Conservation (phyloP, 1,140 invertebrate species). For the Stegodyphus dumicola region DNA sequence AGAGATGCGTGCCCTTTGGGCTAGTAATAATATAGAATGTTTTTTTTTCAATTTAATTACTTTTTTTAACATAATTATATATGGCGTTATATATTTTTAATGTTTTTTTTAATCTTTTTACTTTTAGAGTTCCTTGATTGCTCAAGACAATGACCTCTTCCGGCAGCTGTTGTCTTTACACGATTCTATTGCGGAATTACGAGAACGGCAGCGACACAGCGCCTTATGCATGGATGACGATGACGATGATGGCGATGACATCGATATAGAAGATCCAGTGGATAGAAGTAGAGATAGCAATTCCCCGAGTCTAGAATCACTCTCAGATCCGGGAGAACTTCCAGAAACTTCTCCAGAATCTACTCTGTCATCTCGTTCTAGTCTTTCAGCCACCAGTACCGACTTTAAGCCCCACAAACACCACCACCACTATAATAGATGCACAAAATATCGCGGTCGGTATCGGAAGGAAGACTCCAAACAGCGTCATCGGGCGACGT, state of each 20-base stretch:
- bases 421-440: constrained; percentile 3
- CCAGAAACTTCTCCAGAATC: constrained; percentile 52
- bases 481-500: neutral
- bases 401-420: constrained; percentile 11
- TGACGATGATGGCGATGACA: constrained; percentile 24
- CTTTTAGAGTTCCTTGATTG: constrained; percentile 65
- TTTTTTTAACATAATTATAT: too few relatives aligned
- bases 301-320: constrained; percentile 56
- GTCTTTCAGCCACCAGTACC: constrained; percentile 32
- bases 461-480: constrained; percentile 7
- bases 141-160: constrained; percentile 66
- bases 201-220: constrained; percentile 52
- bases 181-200: constrained; percentile 65
- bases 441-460: constrained; percentile 8
- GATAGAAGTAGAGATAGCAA: constrained; percentile 5
- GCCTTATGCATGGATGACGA: constrained; percentile 12
- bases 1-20: too few relatives aligned
- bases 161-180: constrained; percentile 65
- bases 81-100: too few relatives aligned
- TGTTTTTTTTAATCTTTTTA: constrained; percentile 4
- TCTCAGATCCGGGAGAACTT: constrained; percentile 44
- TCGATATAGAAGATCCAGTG: neutral
- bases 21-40: too few relatives aligned
- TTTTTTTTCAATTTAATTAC: too few relatives aligned
- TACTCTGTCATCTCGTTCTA: constrained; percentile 59